Conservation (phyloP, 2,888 invertebrate species). For the Tetrapedia diversipes region DNA sequence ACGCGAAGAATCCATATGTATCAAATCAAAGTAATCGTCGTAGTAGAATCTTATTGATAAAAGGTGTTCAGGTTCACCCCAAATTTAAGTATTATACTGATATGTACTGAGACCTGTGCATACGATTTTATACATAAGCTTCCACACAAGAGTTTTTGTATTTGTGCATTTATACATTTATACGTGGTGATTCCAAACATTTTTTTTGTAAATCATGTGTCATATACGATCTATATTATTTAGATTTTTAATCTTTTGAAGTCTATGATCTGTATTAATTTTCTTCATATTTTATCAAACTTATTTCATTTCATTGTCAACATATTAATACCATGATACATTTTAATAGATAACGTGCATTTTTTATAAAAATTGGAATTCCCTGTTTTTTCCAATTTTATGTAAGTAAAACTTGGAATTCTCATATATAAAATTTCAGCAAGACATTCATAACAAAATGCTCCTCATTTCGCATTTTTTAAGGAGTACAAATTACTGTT, state of each 20-base stretch:
- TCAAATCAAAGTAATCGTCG: conserved; percentile 68
- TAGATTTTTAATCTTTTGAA: conserved; percentile 24
- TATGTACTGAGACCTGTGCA: conserved; percentile 51
- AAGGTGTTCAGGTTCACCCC: conserved; percentile 50
- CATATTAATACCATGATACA: background rate
- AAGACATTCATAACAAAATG: conserved; percentile 12
- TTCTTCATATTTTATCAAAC: background rate
- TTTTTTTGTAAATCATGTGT: background rate
- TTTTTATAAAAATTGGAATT: background rate
- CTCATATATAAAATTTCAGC: conserved; percentile 30
- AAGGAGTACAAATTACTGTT: conserved; percentile 35
- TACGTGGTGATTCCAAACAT: conserved; percentile 22
- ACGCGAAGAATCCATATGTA: conserved; percentile 55
- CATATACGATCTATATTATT: background rate
- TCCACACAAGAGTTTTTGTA: conserved; percentile 23
- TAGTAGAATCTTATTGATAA: conserved; percentile 53
- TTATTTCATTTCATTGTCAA: conserved; percentile 2
- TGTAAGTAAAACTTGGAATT: conserved; percentile 14
- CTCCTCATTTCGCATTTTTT: conserved; percentile 23
- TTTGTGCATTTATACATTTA: conserved; percentile 34
- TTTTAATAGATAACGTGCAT: background rate
- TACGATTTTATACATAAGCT: conserved; percentile 44
- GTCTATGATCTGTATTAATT: conserved; percentile 19
- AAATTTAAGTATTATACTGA: conserved; percentile 41
- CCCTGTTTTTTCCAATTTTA: background rate